These are phyloP conservation scores for Lapara coniferarum DNA, from an alignment of 2,888 invertebrate species.

Conservation along the genomic window DNA sequence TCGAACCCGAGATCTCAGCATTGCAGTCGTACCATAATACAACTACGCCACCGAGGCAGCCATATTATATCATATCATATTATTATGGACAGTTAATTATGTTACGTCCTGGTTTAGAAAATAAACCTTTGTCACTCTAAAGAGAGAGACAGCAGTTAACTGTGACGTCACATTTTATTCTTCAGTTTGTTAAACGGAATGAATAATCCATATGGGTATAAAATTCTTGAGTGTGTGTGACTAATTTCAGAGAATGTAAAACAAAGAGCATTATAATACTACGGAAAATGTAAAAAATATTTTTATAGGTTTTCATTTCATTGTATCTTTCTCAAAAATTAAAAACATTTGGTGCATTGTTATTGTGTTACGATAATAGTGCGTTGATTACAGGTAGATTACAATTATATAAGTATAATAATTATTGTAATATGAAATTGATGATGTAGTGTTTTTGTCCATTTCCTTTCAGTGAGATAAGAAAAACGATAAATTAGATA, in stretches of 20 bases:
- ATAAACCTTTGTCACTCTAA: too few relatives aligned
- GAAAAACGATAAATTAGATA: conserved; percentile 71
- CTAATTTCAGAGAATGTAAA: conserved; percentile 44
- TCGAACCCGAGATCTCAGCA: too few relatives aligned
- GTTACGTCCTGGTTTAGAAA: too few relatives aligned
- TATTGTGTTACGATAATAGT: conserved; percentile 28
- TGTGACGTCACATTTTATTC: too few relatives aligned
- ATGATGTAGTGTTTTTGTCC: conserved; percentile 62
- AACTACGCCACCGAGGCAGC: too few relatives aligned
- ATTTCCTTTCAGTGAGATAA: conserved; percentile 75
- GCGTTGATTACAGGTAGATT: conserved; percentile 28
- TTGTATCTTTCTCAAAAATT: conserved; percentile 20
- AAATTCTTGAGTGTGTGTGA: conserved; percentile 46
- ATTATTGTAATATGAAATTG: conserved; percentile 39
- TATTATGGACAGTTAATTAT: too few relatives aligned
- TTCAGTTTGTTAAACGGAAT: too few relatives aligned
- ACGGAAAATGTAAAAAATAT: conserved; percentile 36
- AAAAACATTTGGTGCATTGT: conserved; percentile 29
- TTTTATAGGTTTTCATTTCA: conserved; percentile 18
- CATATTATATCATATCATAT: too few relatives aligned
- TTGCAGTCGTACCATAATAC: too few relatives aligned
- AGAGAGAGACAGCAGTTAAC: too few relatives aligned
- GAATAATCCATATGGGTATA: too few relatives aligned
- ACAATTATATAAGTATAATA: conserved; percentile 25
- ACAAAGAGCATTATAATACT: too few relatives aligned